Evolutionary conservation across 2,113 vertebrate species (phyloP).

Genomic region (Paralichthys olivaceus): DNA sequence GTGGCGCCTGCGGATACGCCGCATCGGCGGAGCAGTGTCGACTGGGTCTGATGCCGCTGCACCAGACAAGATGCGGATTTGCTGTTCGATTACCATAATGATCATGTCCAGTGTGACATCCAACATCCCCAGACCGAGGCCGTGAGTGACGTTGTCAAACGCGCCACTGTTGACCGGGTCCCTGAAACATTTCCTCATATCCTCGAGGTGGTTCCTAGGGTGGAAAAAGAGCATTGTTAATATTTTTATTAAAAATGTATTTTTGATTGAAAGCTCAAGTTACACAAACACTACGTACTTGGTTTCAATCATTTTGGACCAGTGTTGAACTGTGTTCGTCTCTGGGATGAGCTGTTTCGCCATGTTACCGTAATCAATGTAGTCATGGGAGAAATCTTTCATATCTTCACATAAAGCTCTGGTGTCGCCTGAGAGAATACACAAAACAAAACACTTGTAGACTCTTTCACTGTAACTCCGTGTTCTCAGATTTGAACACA

Average conservation of each 20-base stretch:
- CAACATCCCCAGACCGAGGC: conserved; percentile 83
- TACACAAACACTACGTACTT: conserved; percentile 64
- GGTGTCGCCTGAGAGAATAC: conserved; percentile 78
- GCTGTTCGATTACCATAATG: conserved; percentile 79
- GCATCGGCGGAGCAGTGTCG: conserved; percentile 57
- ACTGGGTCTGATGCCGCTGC: conserved; percentile 74
- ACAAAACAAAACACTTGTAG: background rate
- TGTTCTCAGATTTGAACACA: background rate
- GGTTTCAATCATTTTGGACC: conserved; percentile 87
- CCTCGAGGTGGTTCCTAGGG: conserved; percentile 83
- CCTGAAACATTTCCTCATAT: conserved; percentile 82
- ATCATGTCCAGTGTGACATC: conserved; percentile 82
- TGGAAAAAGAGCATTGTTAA: background rate
- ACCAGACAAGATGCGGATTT: conserved; percentile 83
- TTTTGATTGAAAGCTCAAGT: background rate
- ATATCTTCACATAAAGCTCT: conserved; percentile 81
- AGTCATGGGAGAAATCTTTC: conserved; percentile 84
- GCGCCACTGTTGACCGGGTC: conserved; percentile 77
- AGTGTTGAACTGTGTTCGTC: conserved; percentile 85
- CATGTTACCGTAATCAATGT: conserved; percentile 83
- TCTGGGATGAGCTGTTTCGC: conserved; percentile 84
- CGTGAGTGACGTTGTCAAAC: conserved; percentile 82
- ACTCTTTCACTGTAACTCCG: background rate
- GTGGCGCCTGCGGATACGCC: conserved; percentile 78
- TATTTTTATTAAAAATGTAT: background rate